Conservation (phyloP, 2,888 invertebrate species). For the Anodontia alba region DNA sequence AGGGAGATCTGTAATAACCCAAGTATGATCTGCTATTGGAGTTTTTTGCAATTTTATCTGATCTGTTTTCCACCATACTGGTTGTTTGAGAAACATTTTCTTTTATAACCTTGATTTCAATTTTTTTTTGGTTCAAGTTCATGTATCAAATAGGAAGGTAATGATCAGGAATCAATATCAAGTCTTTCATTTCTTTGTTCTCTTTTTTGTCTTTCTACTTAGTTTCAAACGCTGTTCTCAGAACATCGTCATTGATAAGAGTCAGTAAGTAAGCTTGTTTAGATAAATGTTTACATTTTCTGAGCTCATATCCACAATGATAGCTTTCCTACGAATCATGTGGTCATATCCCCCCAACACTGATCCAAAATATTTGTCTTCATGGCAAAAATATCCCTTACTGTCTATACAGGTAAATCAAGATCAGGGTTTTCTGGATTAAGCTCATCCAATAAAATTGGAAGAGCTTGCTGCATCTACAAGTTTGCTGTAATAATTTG, state of each 20-base stretch:
- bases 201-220: conserved; percentile 43
- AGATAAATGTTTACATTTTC: conserved; percentile 25
- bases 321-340: conserved; percentile 27
- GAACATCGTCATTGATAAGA: conserved; percentile 34
- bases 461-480: conserved; percentile 42
- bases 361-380: conserved; percentile 41
- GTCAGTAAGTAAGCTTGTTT: conserved; percentile 28
- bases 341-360: conserved; percentile 37
- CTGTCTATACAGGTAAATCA: conserved; percentile 27
- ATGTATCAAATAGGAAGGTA: conserved; percentile 41
- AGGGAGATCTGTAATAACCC: not conserved
- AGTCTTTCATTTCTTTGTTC: conserved; percentile 35
- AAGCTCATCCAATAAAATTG: conserved; percentile 7
- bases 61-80: not conserved
- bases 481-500: conserved; percentile 14
- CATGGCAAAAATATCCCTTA: conserved; percentile 53
- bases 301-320: conserved; percentile 39
- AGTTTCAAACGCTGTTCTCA: conserved; percentile 36
- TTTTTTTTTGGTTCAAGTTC: conserved; percentile 8
- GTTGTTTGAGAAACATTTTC: not conserved
- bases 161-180: no score
- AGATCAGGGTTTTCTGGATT: conserved; percentile 17
- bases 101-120: not conserved
- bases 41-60: not conserved
- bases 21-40: not conserved